A percentile compares a stretch with the other conserved stretches of the same genome.
Conservation (phyloP, 2,888 invertebrate genomes). For the Amblyteles armatorius region DNA sequence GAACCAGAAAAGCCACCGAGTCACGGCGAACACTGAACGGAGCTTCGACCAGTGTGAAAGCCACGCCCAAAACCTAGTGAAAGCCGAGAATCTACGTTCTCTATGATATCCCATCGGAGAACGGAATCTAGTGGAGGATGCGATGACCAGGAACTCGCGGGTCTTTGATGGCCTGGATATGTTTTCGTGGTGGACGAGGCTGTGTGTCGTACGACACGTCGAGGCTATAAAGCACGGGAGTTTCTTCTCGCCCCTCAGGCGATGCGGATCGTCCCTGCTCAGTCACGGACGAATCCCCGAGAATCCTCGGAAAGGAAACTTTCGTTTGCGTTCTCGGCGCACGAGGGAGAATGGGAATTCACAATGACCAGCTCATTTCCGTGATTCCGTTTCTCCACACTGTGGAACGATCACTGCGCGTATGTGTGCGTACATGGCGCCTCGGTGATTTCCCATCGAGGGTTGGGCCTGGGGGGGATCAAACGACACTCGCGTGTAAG, state of each 20-base stretch:
- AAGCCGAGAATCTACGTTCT: constrained; percentile 15
- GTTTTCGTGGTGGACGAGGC: constrained; percentile 17
- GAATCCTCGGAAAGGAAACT: constrained; percentile 30
- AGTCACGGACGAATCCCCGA: background rate
- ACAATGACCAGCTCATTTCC: constrained; percentile 24
- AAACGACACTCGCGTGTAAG: background rate
- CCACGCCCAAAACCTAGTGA: constrained; percentile 64
- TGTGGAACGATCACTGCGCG: constrained; percentile 19
- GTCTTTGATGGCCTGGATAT: constrained; percentile 21
- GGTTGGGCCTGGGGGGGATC: background rate
- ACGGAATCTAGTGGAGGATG: background rate
- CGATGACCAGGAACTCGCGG: background rate
- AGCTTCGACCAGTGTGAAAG: constrained; percentile 48
- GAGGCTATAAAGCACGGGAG: constrained; percentile 9
- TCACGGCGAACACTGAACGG: constrained; percentile 33
- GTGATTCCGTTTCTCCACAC: constrained; percentile 24
- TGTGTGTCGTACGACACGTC: constrained; percentile 7
- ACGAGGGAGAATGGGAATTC: constrained; percentile 29
- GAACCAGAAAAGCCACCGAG: constrained; percentile 40
- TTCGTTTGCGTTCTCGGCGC: constrained; percentile 6
- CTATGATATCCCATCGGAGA: background rate
- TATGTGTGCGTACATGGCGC: constrained; percentile 11
- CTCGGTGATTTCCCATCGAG: constrained; percentile 14
- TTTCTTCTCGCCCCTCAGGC: background rate
- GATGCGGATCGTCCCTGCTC: background rate